A percentile compares a stretch with the other conserved stretches of the same genome.
These are phyloP conservation scores for Taenioides sp. DNA, from an alignment of 2,797 vertebrate species.

Conservation along the genomic window DNA sequence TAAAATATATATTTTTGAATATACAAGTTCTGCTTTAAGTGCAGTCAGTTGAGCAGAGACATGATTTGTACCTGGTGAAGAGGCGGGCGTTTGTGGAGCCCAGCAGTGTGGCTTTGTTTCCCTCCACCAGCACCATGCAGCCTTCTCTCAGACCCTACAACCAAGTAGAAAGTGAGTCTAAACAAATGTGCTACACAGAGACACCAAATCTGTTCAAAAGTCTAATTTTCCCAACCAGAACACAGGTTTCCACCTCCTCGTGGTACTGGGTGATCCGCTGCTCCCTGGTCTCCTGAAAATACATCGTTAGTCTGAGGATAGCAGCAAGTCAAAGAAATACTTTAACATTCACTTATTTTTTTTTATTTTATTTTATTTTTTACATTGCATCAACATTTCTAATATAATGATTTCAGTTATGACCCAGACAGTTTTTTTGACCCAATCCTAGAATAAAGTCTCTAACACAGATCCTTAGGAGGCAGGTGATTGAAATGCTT, in stretches of 20 bases:
- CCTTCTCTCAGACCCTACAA: slow-evolving; percentile 86
- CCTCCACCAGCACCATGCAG: slow-evolving; percentile 84
- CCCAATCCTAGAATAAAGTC: too few relatives aligned
- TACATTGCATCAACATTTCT: too few relatives aligned
- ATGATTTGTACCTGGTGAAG: slow-evolving; percentile 78
- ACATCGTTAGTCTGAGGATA: not conserved
- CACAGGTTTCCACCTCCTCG: slow-evolving; percentile 79
- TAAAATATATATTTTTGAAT: too few relatives aligned
- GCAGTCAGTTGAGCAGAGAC: not conserved
- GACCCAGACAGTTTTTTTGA: too few relatives aligned
- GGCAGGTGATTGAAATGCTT: too few relatives aligned
- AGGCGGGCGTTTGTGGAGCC: slow-evolving; percentile 82
- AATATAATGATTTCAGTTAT: too few relatives aligned
- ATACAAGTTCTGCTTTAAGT: too few relatives aligned
- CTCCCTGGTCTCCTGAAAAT: slow-evolving; percentile 82
- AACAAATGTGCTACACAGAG: not conserved
- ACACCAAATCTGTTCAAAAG: not conserved
- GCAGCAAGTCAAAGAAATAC: too few relatives aligned
- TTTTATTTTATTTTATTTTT: too few relatives aligned
- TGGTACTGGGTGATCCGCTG: slow-evolving; percentile 86
- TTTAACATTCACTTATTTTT: too few relatives aligned
- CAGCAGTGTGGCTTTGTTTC: slow-evolving; percentile 80
- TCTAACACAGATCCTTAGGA: too few relatives aligned
- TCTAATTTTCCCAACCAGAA: slow-evolving; percentile 77
- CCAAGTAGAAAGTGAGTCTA: not conserved